Conservation (phyloP, 1,140 invertebrate species). For the Aleiodes sp. region DNA sequence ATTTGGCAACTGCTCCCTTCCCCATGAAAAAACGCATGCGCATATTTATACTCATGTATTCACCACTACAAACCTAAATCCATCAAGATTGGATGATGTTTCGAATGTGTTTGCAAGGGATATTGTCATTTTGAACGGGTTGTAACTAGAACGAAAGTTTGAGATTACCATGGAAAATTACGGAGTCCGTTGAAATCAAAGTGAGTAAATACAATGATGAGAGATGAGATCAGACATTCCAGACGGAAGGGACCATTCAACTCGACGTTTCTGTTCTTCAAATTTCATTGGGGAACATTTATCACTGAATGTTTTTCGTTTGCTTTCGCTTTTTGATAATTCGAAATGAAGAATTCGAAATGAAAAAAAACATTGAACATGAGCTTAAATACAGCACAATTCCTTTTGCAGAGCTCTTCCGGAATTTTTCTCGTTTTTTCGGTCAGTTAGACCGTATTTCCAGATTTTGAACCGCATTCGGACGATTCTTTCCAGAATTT, state of each 20-base stretch:
- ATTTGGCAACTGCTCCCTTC: neutral
- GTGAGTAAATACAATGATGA: neutral
- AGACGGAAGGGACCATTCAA: constrained; percentile 21
- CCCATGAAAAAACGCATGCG: constrained; percentile 2
- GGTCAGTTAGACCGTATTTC: too few relatives aligned
- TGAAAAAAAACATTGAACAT: too few relatives aligned
- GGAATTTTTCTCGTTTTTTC: too few relatives aligned
- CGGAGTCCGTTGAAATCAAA: constrained; percentile 28
- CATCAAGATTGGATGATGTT: neutral
- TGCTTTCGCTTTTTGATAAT: too few relatives aligned
- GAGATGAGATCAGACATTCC: neutral
- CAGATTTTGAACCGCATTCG: too few relatives aligned
- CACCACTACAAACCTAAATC: neutral
- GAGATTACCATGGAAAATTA: constrained; percentile 42
- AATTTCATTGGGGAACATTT: neutral
- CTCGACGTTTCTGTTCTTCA: neutral
- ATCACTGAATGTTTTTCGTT: too few relatives aligned
- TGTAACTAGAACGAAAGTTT: neutral
- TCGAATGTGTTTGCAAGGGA: neutral
- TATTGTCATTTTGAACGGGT: neutral
- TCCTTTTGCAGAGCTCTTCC: too few relatives aligned
- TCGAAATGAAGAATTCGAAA: too few relatives aligned
- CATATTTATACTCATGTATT: neutral
- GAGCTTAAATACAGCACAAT: too few relatives aligned
- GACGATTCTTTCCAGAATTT: too few relatives aligned